Evolutionary conservation across 2,888 invertebrate species (phyloP), one percentile per base, ranked within the genome.

Genomic region (Rhorus exstirpatorius): DNA sequence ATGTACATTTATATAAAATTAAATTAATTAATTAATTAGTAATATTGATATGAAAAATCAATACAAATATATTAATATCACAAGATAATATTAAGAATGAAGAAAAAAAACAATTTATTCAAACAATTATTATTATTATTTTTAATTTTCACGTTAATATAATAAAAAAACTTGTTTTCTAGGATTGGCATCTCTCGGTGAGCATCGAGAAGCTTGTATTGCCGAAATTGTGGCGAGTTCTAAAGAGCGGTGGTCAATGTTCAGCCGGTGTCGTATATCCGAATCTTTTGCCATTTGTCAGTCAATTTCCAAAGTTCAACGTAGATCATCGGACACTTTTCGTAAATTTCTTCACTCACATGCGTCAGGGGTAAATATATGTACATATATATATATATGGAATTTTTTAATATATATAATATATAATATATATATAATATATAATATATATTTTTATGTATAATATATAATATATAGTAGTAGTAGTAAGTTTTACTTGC

Each of bases 201-300:
- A 97, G 96, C 89, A 94, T 96, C 63, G 96, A 96, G 83, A 97
- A 97, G 90, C 93, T 96, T 1, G 94, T 98, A 41, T 92, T 96
- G 79, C 96, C 96, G 0, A 96, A 96, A 92, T 90, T 97, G n/a
- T 95, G 95, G 92, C 93, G 94, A 61, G 93, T 96, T 49, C 90
- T 97, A 51, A 94, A 94, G 83, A 94, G 94, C 88, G 97, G 96
- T 65, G 97, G 97, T 0, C 95, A 96, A 93, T 97, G 97, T 26
- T 97, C 96, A 92, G 97, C 97, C 7, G 93, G 94, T 68, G 94
- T 95, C 6, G 94, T 98, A 86, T 96, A 95, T 80, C 96, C 96
- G 19, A 95, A 96, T 92, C 92, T 98, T 75, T 93, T 97, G 74
- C 97, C 97, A 8, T 94, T 98, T 81, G 90, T 98, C 61, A 96